Evolutionary conservation across 2,797 vertebrate genomes (phyloP), one percentile per base, ranked within the genome.

Genomic region (Rhadinocentrus ornatus): DNA sequence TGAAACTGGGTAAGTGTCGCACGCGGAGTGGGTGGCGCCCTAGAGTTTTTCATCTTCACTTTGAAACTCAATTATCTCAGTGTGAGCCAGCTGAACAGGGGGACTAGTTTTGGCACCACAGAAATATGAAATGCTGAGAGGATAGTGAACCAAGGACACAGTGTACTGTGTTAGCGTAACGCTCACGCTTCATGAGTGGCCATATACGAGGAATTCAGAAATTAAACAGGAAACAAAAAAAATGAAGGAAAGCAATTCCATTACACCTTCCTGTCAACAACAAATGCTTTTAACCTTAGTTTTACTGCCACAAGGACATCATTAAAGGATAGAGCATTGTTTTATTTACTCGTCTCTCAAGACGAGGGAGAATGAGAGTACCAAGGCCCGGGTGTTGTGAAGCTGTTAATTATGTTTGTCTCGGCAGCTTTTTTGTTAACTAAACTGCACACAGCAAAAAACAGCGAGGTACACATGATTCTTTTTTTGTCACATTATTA

Each of bases 41-140:
- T n/a, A 29, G 74, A 73, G 74, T 79, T 92, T 87, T 91, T 89
- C 88, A 91, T 93, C 86, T 89, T 86, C 90, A 80, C 83, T 85
- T 81, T 73, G 57, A 75, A 76, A 74, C 37, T 46, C 50, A 81
- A 74, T 84, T 26, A 74, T 66, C 65, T 78, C 61, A 73, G 71
- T 67, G 62, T 71, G 48, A 55, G 37, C 64, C 44, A 58, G 63
- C 68, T 71, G 46, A 76, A 75, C 46, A 29, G 59, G 53, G 34
- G 63, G 50, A 66, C 37, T 61, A 31, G 54, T 78, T 73, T 64
- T 67, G 27, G 60, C 31, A 50, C 65, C 20, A 24, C 39, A 61
- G 61, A 63, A 41, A 37, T 54, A 5, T 26, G 8, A 70, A 62
- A 71, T 46, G 55, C 54, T 35, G 24, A 31, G 26, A 63, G 52